Evolutionary conservation across 2,888 invertebrate genomes (phyloP).

Genomic region (Ligdia adustata): DNA sequence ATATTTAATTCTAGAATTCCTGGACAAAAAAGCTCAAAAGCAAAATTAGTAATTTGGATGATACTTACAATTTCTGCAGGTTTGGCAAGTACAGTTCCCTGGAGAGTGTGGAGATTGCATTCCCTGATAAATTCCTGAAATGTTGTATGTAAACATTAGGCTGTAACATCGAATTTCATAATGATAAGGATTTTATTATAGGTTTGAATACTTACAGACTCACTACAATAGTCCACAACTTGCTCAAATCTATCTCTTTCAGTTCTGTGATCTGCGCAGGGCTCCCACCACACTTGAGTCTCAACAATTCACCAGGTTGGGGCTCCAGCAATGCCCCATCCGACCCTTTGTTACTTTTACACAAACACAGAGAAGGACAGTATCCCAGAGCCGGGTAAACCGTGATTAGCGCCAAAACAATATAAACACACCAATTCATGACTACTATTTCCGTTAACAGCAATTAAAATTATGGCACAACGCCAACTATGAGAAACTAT

Average conservation of each 20-base stretch:
- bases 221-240: conserved; percentile 84
- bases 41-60: no score
- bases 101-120: conserved; percentile 84
- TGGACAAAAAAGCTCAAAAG: no score
- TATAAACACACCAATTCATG: conserved; percentile 63
- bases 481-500: conserved; percentile 76
- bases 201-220: conserved; percentile 85
- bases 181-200: not conserved
- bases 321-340: conserved; percentile 79
- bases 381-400: conserved; percentile 53
- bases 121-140: conserved; percentile 87
- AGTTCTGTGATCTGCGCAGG: conserved; percentile 84
- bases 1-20: no score
- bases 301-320: conserved; percentile 82
- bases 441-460: conserved; percentile 62
- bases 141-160: conserved; percentile 8
- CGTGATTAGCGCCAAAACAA: conserved; percentile 56
- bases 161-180: not conserved
- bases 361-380: conserved; percentile 81
- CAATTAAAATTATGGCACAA: conserved; percentile 75
- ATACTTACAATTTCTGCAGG: conserved; percentile 88
- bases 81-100: conserved; percentile 86
- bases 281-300: conserved; percentile 85
- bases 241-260: conserved; percentile 85
- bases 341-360: conserved; percentile 82